Evolutionary conservation across 2,113 vertebrate species (phyloP), one percentile per base, ranked within the genome.

Genomic region (Tragelaphus imberbis): DNA sequence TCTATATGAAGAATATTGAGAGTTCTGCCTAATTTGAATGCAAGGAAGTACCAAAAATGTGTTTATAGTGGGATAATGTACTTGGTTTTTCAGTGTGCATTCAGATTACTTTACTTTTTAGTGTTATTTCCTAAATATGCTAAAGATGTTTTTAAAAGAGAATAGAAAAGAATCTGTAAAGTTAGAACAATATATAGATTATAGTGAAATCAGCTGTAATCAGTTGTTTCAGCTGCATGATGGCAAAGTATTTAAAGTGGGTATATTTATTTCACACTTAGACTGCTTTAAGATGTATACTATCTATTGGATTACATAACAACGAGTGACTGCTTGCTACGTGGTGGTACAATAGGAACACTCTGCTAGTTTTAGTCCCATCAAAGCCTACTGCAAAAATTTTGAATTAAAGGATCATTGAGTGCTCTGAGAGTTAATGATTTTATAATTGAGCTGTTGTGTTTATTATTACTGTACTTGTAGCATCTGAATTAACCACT

Each of bases 371-470:
- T 79, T 61, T 88, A 65, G 23, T 77, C 51, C 88, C 17, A 87
- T 93, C 94, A 98, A 58, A 77, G 86, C 21, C 58, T 36, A 12
- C 61, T 56, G 11, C 89, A 44, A 90, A 82, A 92, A 12, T 84
- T 93, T 95, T 91, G 56, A 88, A 71, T 97, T 59, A 93, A 53
- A 89, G 40, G n/a, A 63, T 97, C 84, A 53, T 19, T 92, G 87
- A 90, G 59, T 84, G 19, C 36, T 81, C 61, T 55, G 30, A 97
- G 40, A 97, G 28, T 81, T 95, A 91, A 95, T n/a, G 5, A 21
- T 56, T 86, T 88, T 91, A 77, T 82, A 96, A 92, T 80, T 75
- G 81, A 77, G n/a, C 55, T 68, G 10, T 56, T 85, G 3, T 63
- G 40, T 82, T 96, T 97, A 90, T 96, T 95, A 81, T 40, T 81